Base-by-base conservation (phyloP, 2,113 vertebrate species). In the Aleadryas rufinucha region DNA sequence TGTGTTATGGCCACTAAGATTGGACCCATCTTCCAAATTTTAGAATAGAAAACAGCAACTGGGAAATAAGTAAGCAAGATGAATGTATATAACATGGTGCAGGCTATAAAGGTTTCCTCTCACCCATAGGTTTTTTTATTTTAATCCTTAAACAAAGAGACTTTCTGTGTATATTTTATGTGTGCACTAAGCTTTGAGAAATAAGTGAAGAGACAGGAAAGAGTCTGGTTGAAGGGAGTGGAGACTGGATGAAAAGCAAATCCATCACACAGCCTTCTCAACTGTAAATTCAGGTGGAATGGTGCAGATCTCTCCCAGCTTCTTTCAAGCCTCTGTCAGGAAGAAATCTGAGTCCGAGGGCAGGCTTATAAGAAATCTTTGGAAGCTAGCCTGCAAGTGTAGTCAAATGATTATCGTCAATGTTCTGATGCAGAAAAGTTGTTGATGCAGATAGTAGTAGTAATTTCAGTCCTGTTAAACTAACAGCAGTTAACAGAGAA, bases 31-130 rank as follows among this genome's bases (percentile, higher is more conserved):
- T 9, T 76, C 26, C 50, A 50, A 49, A 66, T 81, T 94, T 81
- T 76, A 75, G 39, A 59, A 70, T 7, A 63, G 10, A 47, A 84
- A 74, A 45, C 7, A n/a, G 9, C 22, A 27, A 13, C 2, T 64
- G 31, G 26, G 68, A 80, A 35, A 60, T 35, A 11, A 5, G 7
- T 16, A 68, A 68, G 12, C 19, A 59, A 61, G 18, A 3, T 50
- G 57, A 37, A 8, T 17, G 0, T 60, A 17, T 17, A 33, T n/a
- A 37, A 49, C 0, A 6, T n/a, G 6, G 5, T 57, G 5, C 10
- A 35, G 22, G 21, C 28, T 77, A 30, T n/a, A 59, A 71, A 84
- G 15, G 12, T 61, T 26, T 78, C 33, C 7, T 64, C 4, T 45
- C 11, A 28, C 12, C 13, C 10, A 17, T 2, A 39, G 26, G 8